A percentile compares a stretch with the other conserved stretches of the same genome.
These are phyloP conservation scores for Megalops cyprinoides DNA, from an alignment of 2,797 vertebrate genomes.

Conservation along the genomic window DNA sequence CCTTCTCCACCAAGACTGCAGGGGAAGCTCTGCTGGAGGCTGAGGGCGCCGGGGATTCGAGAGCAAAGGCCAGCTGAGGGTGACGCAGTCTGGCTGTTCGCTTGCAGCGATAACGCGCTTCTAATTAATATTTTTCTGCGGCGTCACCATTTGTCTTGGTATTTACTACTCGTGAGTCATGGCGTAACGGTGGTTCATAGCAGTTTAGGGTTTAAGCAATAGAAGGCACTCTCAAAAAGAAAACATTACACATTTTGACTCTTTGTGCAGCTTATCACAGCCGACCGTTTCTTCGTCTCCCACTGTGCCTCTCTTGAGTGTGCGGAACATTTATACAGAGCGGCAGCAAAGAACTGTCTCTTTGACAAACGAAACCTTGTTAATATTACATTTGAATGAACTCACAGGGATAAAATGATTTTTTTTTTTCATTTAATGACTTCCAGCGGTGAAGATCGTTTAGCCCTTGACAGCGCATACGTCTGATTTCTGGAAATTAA, in stretches of 20 bases:
- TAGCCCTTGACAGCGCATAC: not conserved
- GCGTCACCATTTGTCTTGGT: not conserved
- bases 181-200: not conserved
- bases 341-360: constrained; percentile 27
- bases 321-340: not conserved
- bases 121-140: not conserved
- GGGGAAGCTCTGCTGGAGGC: not conserved
- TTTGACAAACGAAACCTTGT: constrained; percentile 39
- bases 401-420: constrained; percentile 38
- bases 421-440: constrained; percentile 18
- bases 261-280: not conserved
- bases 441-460: constrained; percentile 5
- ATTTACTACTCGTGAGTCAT: not conserved
- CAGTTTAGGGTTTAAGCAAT: not conserved
- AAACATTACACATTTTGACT: not conserved
- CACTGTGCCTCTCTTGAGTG: not conserved
- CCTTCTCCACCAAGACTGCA: not conserved
- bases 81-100: not conserved
- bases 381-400: constrained; percentile 47
- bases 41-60: not conserved
- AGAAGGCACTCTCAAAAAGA: not conserved
- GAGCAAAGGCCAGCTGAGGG: constrained; percentile 6
- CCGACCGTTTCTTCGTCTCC: not conserved
- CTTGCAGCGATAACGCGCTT: not conserved
- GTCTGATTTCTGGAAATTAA: constrained; percentile 1